These are phyloP conservation scores for Drosophila mauritiana DNA, from an alignment of 1,140 invertebrate genomes.

Conservation along the genomic window DNA sequence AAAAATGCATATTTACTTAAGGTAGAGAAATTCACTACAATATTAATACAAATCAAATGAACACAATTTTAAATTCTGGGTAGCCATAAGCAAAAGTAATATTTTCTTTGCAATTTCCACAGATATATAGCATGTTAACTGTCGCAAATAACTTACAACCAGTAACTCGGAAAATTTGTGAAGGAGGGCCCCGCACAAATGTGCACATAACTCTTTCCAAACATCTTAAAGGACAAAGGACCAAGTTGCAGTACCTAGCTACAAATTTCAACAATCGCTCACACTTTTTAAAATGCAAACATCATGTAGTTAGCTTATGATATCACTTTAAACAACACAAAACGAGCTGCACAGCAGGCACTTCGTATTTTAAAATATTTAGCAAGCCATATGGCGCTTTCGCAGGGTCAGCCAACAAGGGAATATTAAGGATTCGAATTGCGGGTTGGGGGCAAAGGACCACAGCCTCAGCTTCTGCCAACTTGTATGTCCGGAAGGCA, in stretches of 20 bases:
- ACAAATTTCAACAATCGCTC: neutral
- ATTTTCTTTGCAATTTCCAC: neutral
- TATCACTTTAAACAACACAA: no score
- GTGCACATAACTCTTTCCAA: neutral
- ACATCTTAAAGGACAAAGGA: neutral
- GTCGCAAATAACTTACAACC: neutral
- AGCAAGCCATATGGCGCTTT: neutral
- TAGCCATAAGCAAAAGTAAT: neutral
- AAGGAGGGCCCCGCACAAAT: neutral
- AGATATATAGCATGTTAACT: neutral
- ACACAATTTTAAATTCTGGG: neutral
- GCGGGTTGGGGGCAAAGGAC: neutral
- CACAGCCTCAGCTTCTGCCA: neutral
- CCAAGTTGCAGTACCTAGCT: neutral
- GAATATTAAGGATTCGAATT: neutral
- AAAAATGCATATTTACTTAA: neutral
- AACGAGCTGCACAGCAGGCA: neutral
- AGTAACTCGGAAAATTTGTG: neutral
- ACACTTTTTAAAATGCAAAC: no score
- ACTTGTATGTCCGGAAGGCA: neutral
- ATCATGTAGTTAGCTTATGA: no score
- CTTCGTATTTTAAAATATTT: neutral
- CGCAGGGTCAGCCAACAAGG: slow-evolving; percentile 1
- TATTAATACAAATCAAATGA: no score
- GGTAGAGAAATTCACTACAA: neutral